Evolutionary conservation across 2,113 vertebrate species (phyloP), one percentile per base, ranked within the genome.

Genomic region (Zosterops japonicus): DNA sequence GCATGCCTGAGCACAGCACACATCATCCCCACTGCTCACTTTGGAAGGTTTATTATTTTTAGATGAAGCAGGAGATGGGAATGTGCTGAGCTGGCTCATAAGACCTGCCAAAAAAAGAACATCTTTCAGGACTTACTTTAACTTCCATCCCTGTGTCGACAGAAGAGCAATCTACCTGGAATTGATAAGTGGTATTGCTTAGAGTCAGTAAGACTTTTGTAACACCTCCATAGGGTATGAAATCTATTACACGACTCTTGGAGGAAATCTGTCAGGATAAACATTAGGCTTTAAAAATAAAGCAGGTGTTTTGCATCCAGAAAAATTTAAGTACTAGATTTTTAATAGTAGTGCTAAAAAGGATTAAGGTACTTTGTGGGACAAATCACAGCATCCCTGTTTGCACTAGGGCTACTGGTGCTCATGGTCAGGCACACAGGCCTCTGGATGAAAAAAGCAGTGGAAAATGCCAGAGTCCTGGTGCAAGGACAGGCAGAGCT

Each of bases 11-110:
- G 12, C 76, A 61, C 67, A 20, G 64, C 90, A 52, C 35, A 13
- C 60, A 75, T 93, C 86, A 84, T 59, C 84, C 83, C 21, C 3
- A 22, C 76, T 1, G 25, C 92, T 92, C 1, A 1, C 85, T 64
- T 81, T 2, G 2, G 74, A 94, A 59, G 49, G 59, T 55, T 97
- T 96, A 84, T 97, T 97, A 94, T 97, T 97, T 96, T 94, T 96
- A 96, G 94, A 83, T 1, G 31, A 87, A 96, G 94, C 92, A 77
- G 39, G 96, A 93, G 76, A 83, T 91, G 83, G 90, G 88, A 75
- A 88, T 90, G 76, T 95, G 93, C 94, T 94, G 96, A 96, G 89
- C 77, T 8, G 60, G 94, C 91, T 94, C 86, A 21, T 27, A 75
- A 89, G 95, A 78, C 87, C 80, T 90, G 89, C 87, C 89, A 89